Evolutionary conservation across 1,140 invertebrate genomes (phyloP).

Genomic region (Lethrus apterus): DNA sequence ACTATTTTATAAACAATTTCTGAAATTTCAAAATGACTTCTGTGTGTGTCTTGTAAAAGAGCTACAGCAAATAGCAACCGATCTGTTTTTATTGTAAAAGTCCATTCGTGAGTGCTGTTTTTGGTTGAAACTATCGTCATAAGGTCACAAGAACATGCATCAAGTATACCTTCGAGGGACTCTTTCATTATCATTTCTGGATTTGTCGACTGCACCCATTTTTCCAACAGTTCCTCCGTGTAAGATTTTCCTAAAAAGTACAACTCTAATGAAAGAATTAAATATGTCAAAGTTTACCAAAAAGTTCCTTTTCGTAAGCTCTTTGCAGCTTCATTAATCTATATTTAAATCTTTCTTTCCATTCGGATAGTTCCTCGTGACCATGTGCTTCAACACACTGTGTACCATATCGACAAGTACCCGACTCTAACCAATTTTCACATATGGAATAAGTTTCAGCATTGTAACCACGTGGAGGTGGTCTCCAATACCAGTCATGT

Average conservation of each 20-base stretch:
- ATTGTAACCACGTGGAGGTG: slow-evolving; percentile 58
- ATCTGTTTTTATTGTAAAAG: slow-evolving; percentile 51
- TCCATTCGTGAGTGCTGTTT: slow-evolving; percentile 59
- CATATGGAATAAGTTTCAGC: slow-evolving; percentile 51
- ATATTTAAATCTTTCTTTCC: slow-evolving; percentile 66
- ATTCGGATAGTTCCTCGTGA: slow-evolving; percentile 62
- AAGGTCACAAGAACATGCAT: slow-evolving; percentile 52
- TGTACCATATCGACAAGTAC: slow-evolving; percentile 57
- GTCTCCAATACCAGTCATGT: slow-evolving; percentile 58
- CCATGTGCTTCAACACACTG: slow-evolving; percentile 73
- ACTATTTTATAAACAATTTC: slow-evolving; percentile 41
- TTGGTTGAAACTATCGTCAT: slow-evolving; percentile 59
- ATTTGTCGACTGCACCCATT: slow-evolving; percentile 51
- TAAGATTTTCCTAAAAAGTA: slow-evolving; percentile 37
- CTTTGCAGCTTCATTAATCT: slow-evolving; percentile 54
- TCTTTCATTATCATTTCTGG: slow-evolving; percentile 53
- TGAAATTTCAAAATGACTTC: slow-evolving; percentile 62
- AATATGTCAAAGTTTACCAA: slow-evolving; percentile 51
- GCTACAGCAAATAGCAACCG: slow-evolving; percentile 53
- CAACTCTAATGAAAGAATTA: neutral
- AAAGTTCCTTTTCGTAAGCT: slow-evolving; percentile 59
- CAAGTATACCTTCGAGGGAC: slow-evolving; percentile 51
- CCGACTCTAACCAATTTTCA: slow-evolving; percentile 46
- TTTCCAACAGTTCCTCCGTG: slow-evolving; percentile 59
- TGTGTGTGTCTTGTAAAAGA: slow-evolving; percentile 62